These are phyloP conservation scores for Probaryconus sp. DNA, from an alignment of 1,140 invertebrate genomes.

Conservation along the genomic window DNA sequence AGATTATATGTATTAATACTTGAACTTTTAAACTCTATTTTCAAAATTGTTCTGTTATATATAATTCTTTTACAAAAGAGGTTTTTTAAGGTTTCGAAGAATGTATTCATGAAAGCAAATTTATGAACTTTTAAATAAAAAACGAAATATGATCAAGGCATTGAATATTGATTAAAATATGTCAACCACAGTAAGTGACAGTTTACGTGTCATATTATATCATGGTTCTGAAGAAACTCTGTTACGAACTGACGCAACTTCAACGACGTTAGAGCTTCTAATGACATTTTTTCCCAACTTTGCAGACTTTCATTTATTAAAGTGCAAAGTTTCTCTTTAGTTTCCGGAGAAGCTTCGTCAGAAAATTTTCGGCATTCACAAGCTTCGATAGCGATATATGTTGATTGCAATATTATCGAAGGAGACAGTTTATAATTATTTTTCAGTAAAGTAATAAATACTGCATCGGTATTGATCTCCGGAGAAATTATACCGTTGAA, in stretches of 20 bases:
- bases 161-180: background rate
- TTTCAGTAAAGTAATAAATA: background rate
- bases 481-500: constrained; percentile 52
- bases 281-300: constrained; percentile 3
- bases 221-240: background rate
- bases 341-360: constrained; percentile 7
- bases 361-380: background rate
- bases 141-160: too few species aligned
- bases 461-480: constrained; percentile 37
- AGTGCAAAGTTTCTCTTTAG: background rate
- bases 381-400: background rate
- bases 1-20: too few species aligned
- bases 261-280: background rate
- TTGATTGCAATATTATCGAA: background rate
- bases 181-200: background rate
- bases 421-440: constrained; percentile 6
- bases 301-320: background rate
- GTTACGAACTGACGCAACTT: background rate
- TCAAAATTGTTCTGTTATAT: too few species aligned
- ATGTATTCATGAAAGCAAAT: too few species aligned
- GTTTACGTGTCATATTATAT: constrained; percentile 3
- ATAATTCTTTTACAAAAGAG: too few species aligned
- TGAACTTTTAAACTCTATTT: too few species aligned
- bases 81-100: too few species aligned
- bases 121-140: too few species aligned